Evolutionary conservation across 2,797 vertebrate genomes (phyloP).

Genomic region (Falco peregrinus): DNA sequence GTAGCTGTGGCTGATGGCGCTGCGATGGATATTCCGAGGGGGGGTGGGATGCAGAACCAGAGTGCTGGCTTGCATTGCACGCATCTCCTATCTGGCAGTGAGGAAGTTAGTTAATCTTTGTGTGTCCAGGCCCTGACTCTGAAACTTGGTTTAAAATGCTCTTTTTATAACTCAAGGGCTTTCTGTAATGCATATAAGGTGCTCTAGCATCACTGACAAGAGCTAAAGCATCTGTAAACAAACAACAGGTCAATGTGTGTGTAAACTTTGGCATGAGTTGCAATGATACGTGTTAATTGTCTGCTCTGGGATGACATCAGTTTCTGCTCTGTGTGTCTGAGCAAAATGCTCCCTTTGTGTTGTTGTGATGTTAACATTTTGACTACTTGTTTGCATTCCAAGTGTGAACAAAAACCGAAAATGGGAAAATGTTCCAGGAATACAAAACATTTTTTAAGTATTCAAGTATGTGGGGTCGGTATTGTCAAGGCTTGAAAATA

Average conservation of each 20-base stretch:
- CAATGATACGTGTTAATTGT: not conserved
- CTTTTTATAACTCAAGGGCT: not conserved
- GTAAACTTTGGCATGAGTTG: not conserved
- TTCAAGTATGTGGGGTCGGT: not conserved
- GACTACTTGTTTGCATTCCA: not conserved
- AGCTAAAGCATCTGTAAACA: not conserved
- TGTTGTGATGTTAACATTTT: not conserved
- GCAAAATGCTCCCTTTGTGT: accelerated
- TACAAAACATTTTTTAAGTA: not conserved
- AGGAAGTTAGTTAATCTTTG: not conserved
- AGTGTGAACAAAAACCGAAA: not conserved
- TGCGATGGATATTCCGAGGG: not conserved
- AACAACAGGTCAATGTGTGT: not conserved
- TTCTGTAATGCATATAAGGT: not conserved
- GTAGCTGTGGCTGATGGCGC: not conserved
- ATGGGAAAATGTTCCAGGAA: not conserved
- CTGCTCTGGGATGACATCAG: not conserved
- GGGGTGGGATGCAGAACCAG: not conserved
- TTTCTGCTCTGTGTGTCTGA: not conserved
- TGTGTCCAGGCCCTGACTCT: not conserved
- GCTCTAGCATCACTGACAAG: not conserved
- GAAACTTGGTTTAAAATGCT: not conserved
- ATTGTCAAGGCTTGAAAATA: not conserved
- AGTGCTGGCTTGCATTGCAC: not conserved
- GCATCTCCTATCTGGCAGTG: not conserved